A percentile compares a stretch with the other conserved stretches of the same genome.
phyloP scores from a whole-genome alignment of 2,113 vertebrate genomes.

The Caloenas nicobarica region DNA sequence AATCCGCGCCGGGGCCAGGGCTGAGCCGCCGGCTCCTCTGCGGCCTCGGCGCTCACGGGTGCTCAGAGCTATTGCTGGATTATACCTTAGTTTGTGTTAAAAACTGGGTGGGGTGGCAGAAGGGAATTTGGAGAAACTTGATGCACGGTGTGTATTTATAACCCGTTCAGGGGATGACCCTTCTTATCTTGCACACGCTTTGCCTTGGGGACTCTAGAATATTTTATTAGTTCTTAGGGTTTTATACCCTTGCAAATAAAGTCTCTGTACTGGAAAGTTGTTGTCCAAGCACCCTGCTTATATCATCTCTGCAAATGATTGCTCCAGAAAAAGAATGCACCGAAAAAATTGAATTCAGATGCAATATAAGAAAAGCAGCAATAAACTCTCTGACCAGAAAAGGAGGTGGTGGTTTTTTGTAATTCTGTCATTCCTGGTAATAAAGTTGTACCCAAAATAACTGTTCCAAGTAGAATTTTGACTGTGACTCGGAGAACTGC shows the following conservation, averaged over 20 bases:
- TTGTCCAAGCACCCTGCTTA: neutral
- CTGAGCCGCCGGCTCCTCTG: too few relatives aligned
- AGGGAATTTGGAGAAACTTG: neutral
- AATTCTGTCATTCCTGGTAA: neutral
- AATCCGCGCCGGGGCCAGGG: too few relatives aligned
- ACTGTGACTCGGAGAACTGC: neutral
- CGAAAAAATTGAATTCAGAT: neutral
- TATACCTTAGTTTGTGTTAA: constrained; percentile 6
- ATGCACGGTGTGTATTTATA: neutral
- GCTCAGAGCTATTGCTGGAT: neutral
- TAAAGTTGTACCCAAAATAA: neutral
- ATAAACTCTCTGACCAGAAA: neutral
- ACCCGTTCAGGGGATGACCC: neutral
- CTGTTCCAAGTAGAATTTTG: neutral
- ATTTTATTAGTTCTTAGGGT: constrained; percentile 32
- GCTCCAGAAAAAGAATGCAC: neutral
- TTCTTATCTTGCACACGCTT: neutral
- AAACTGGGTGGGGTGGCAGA: neutral
- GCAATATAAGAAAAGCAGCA: neutral
- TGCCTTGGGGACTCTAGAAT: constrained; percentile 35
- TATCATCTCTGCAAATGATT: neutral
- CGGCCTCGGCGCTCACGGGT: too few relatives aligned
- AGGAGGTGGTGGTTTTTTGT: neutral
- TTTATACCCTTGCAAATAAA: constrained; percentile 10
- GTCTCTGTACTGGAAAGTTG: neutral